Base-by-base conservation (phyloP, 2,113 vertebrate species). In the Morone chrysops region DNA sequence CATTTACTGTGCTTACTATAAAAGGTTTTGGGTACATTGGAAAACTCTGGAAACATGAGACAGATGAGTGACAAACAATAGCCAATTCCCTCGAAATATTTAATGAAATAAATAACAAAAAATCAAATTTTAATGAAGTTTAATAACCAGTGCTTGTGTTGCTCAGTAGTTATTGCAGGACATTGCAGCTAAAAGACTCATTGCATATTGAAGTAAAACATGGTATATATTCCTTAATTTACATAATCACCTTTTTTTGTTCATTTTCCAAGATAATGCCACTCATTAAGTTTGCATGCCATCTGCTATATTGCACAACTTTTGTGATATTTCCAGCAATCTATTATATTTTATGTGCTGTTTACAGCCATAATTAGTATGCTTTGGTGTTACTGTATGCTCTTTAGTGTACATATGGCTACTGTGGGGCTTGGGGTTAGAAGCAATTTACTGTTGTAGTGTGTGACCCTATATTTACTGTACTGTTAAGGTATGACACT, bases 161-260 rank as follows among this genome's bases (percentile, higher is more conserved):
- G 22, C n/a, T 75, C 22, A 41, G 43, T 61, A 47, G 54, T 63
- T 54, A 16, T 0, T 63, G 73, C 50, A 61, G 57, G 16, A 69
- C 56, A 25, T 77, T 74, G 51, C 25, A 54, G 20, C 45, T 50
- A 59, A 67, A 71, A 80, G 53, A 38, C 40, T 57, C 14, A 80
- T 75, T 20, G 54, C 61, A 36, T 69, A 50, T 12, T 38, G 38
- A 62, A 63, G 13, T 53, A 62, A 62, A 43, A 45, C n/a, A 22
- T 47, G 17, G 36, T 56, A 57, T 61, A 67, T 51, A 9, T 71
- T 16, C 36, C 62, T 51, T 77, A 14, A 78, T 86, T 81, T 83
- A 43, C 70, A 84, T 87, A 84, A 89, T 87, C 70, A 48, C 48
- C n/a, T 16, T 18, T 79, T 82, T 80, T 86, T 80, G 70, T 72